Conservation (phyloP, 2,888 invertebrate species). For the Lasioglossum figueresi region DNA sequence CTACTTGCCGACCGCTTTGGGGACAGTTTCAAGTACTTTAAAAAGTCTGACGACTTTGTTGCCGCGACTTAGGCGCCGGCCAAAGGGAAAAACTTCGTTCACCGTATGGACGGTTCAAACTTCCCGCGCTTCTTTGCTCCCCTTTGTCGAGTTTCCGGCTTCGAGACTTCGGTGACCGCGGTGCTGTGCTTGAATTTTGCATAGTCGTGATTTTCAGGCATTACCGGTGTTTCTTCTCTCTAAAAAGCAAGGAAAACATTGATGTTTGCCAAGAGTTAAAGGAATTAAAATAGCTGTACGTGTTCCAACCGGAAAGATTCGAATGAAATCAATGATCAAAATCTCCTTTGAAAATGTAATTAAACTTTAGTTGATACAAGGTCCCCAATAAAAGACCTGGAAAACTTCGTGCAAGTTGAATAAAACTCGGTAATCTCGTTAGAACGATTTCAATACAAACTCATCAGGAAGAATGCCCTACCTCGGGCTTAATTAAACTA, state of each 20-base stretch:
- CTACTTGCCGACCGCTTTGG: slow-evolving; percentile 38
- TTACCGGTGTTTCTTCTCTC: too few species aligned
- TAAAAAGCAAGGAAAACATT: neutral
- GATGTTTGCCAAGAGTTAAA: neutral
- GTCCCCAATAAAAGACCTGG: neutral
- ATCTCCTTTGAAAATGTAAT: neutral
- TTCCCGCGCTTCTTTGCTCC: neutral
- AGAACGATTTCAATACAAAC: neutral
- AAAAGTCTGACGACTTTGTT: slow-evolving; percentile 31
- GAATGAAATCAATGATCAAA: neutral
- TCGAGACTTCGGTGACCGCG: neutral
- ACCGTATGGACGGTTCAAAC: slow-evolving; percentile 14
- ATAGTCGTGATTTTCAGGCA: neutral
- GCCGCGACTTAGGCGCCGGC: slow-evolving; percentile 9
- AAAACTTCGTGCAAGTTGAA: neutral
- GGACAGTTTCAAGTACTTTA: slow-evolving; percentile 52
- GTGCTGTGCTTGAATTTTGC: neutral
- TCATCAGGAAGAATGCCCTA: neutral
- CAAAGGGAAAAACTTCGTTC: slow-evolving; percentile 14
- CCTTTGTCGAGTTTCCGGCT: neutral
- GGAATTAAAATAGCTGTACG: neutral
- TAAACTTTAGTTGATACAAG: neutral
- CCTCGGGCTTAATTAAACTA: neutral
- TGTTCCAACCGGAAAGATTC: neutral
- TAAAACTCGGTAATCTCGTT: neutral